Evolutionary conservation across 2,113 vertebrate species (phyloP).

Genomic region (Formicarius rufipectus): DNA sequence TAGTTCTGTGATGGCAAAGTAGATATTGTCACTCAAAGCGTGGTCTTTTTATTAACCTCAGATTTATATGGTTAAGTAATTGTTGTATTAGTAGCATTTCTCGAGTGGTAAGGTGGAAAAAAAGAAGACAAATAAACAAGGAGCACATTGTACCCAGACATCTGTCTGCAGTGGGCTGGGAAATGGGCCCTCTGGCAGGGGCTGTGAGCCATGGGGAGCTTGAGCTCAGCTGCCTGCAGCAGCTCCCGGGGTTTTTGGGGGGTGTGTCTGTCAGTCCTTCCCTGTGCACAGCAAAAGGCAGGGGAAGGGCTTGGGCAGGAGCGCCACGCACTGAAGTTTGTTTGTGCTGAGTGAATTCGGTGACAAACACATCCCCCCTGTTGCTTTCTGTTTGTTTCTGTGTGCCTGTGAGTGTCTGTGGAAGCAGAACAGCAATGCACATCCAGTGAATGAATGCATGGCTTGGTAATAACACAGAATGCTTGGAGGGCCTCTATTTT

Average conservation of each 20-base stretch:
- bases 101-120: neutral
- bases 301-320: neutral
- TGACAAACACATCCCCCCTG: neutral
- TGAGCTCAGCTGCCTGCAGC: neutral
- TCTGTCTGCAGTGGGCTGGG: too few species aligned
- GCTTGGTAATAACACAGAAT: neutral
- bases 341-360: rapidly evolving
- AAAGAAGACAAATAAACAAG: too few species aligned
- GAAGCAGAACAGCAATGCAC: neutral
- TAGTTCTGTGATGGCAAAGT: neutral
- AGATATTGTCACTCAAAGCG: slow-evolving; percentile 44
- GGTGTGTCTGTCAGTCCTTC: too few species aligned
- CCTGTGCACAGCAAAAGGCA: neutral
- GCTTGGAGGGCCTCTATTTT: neutral
- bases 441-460: neutral
- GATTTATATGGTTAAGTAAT: slow-evolving; percentile 53
- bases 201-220: neutral
- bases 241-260: too few species aligned
- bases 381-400: neutral
- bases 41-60: slow-evolving; percentile 46
- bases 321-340: rapidly evolving
- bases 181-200: neutral
- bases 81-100: slow-evolving; percentile 46
- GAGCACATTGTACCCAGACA: too few species aligned
- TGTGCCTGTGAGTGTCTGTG: neutral